Conservation (phyloP, 2,888 invertebrate genomes). For the Orthosia gracilis region DNA sequence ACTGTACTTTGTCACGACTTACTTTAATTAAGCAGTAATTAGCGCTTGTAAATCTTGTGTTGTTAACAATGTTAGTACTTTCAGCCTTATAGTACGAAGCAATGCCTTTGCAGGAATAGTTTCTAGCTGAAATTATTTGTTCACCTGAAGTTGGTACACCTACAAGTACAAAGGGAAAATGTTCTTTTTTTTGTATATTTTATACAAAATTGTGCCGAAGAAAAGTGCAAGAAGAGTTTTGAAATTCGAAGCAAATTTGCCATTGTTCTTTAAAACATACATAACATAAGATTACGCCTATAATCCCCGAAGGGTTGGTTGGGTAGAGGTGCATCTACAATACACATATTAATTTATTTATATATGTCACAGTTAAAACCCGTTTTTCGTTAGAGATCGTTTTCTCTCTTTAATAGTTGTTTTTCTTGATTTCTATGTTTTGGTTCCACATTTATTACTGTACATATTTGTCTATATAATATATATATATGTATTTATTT, state of each 20-base stretch:
- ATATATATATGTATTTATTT: too few relatives aligned
- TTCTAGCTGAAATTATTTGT: not conserved
- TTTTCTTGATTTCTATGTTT: too few relatives aligned
- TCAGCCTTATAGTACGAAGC: not conserved
- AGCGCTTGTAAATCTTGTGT: constrained; percentile 1
- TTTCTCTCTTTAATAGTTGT: too few relatives aligned
- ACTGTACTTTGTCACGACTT: constrained; percentile 33
- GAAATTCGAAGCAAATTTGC: not conserved
- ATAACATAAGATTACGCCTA: too few relatives aligned
- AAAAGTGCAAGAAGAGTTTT: not conserved
- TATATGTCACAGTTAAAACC: too few relatives aligned
- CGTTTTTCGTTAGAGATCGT: too few relatives aligned
- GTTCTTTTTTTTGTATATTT: not conserved
- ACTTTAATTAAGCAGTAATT: constrained; percentile 35
- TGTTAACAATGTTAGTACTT: not conserved
- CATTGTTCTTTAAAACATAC: too few relatives aligned
- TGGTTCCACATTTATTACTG: too few relatives aligned
- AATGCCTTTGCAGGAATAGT: not conserved
- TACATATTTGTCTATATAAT: too few relatives aligned
- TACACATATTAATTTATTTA: too few relatives aligned
- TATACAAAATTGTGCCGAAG: not conserved
- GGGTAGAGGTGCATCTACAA: too few relatives aligned
- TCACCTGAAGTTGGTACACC: not conserved
- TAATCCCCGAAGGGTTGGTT: too few relatives aligned
- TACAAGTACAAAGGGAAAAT: not conserved